Conservation (phyloP, 2,888 invertebrate species). For the Fabriciana adippe region DNA sequence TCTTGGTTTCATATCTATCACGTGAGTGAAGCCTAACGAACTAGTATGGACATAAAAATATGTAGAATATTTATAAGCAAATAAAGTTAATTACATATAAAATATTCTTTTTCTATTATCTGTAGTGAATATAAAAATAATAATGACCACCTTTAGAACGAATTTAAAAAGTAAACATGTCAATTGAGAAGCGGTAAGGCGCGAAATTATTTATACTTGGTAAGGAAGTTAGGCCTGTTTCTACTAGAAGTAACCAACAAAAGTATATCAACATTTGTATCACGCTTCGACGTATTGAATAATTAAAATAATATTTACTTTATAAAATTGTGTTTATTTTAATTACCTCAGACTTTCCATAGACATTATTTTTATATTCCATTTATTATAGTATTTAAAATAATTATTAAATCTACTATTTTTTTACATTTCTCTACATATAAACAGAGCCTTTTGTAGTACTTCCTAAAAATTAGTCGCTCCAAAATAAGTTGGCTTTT, state of each 20-base stretch:
- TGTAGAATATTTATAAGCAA: too few relatives aligned
- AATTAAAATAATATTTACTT: not conserved
- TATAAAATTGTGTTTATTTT: too few relatives aligned
- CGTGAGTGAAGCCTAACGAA: too few relatives aligned
- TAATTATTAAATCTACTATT: too few relatives aligned
- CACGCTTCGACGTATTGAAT: not conserved
- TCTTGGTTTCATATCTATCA: too few relatives aligned
- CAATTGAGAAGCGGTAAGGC: conserved; percentile 39
- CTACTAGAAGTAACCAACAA: not conserved
- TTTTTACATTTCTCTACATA: too few relatives aligned
- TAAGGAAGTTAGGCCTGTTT: conserved; percentile 36
- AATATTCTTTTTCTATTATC: not conserved
- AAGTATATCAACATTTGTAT: not conserved
- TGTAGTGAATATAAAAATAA: conserved; percentile 2
- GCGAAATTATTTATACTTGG: conserved; percentile 42
- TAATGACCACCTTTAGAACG: conserved; percentile 22
- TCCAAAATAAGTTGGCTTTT: not conserved
- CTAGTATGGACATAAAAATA: too few relatives aligned
- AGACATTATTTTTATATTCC: too few relatives aligned
- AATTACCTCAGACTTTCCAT: too few relatives aligned
- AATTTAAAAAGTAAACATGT: conserved; percentile 35
- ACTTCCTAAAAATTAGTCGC: too few relatives aligned
- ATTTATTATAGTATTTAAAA: too few relatives aligned
- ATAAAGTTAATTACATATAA: not conserved
- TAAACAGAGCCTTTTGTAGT: too few relatives aligned